A percentile compares a stretch with the other conserved stretches of the same genome.
These are phyloP conservation scores for Myotis findleyi DNA, from an alignment of 2,797 vertebrate species.

Conservation along the genomic window DNA sequence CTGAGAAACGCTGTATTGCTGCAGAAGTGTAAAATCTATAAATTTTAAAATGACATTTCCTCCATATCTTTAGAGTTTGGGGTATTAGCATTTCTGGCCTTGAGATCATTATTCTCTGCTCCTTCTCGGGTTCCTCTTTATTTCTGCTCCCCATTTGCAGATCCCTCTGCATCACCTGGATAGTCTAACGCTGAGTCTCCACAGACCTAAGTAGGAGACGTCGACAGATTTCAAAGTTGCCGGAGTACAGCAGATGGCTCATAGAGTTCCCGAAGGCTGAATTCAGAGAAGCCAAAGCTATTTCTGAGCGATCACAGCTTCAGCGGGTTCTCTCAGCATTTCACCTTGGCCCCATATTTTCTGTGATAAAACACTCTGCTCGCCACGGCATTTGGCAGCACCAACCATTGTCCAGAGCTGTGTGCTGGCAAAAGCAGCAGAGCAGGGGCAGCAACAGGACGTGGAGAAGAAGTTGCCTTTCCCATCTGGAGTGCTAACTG, in stretches of 20 bases:
- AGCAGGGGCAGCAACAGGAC: rapidly evolving
- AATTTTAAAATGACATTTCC: not conserved
- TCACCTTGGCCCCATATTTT: not conserved
- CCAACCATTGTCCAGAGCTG: not conserved
- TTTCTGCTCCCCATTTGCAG: not conserved
- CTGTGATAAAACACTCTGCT: not conserved
- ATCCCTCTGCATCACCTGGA: not conserved
- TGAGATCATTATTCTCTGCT: not conserved
- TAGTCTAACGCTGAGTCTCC: not conserved
- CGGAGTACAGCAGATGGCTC: not conserved
- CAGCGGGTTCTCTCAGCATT: not conserved
- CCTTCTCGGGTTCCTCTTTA: not conserved
- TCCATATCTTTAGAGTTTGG: not conserved
- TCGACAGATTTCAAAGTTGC: not conserved
- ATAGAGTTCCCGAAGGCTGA: rapidly evolving
- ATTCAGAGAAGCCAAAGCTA: not conserved
- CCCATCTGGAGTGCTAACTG: not conserved
- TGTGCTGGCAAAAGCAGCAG: not conserved
- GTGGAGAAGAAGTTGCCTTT: not conserved
- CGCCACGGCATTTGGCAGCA: too few species aligned
- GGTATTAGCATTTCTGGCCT: not conserved
- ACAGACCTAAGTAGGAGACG: not conserved
- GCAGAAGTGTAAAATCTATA: not conserved
- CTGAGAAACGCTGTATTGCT: not conserved
- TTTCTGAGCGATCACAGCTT: not conserved